These are phyloP conservation scores for Sminthopsis crassicaudata DNA, from an alignment of 2,113 vertebrate genomes.

Conservation along the genomic window DNA sequence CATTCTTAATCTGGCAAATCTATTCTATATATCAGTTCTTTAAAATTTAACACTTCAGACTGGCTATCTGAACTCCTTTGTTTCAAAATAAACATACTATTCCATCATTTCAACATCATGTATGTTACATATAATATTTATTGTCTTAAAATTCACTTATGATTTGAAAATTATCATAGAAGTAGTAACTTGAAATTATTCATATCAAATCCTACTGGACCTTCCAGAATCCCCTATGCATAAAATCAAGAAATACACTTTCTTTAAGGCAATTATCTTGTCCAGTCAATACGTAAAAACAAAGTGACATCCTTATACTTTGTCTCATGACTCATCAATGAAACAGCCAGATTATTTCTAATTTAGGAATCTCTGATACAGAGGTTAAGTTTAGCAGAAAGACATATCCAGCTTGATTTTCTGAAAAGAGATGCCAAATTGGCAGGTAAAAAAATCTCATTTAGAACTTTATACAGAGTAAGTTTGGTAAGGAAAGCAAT, in stretches of 20 bases:
- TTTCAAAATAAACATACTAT: slow-evolving; percentile 52
- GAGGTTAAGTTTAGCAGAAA: slow-evolving; percentile 47
- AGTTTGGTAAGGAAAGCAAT: slow-evolving; percentile 30
- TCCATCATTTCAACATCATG: slow-evolving; percentile 53
- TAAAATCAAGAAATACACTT: slow-evolving; percentile 42
- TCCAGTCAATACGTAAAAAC: slow-evolving; percentile 30
- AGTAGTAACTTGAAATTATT: slow-evolving; percentile 46
- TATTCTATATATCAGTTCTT: not conserved
- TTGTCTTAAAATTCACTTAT: not conserved
- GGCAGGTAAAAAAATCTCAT: slow-evolving; percentile 1
- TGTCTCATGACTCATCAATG: slow-evolving; percentile 56
- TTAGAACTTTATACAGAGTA: slow-evolving; percentile 37
- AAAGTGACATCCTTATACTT: slow-evolving; percentile 18
- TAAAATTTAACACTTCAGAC: slow-evolving; percentile 37
- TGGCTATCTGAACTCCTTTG: not conserved
- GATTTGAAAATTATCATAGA: slow-evolving; percentile 61
- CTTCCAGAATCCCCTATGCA: slow-evolving; percentile 48
- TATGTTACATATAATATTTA: not conserved
- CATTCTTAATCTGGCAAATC: not conserved
- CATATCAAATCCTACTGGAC: slow-evolving; percentile 42
- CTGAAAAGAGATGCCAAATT: slow-evolving; percentile 3
- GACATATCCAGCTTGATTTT: not conserved
- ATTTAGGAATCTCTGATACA: slow-evolving; percentile 59
- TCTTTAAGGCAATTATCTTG: slow-evolving; percentile 22
- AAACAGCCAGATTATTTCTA: slow-evolving; percentile 37